Evolutionary conservation across 2,113 vertebrate species (phyloP), one percentile per base, ranked within the genome.

Genomic region (Aramus guarauna): DNA sequence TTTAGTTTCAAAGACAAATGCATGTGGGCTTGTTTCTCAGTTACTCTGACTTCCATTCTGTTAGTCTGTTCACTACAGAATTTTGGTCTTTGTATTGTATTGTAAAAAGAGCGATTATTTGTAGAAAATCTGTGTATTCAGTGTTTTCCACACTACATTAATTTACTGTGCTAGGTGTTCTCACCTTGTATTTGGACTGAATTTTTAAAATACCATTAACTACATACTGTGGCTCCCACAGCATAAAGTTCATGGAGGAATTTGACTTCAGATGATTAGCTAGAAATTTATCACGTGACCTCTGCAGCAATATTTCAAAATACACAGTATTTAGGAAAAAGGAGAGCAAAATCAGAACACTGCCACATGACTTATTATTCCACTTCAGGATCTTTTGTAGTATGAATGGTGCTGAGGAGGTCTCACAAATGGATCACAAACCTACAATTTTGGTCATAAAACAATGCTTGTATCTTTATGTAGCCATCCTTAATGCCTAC

Each of bases 191-290:
- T 73, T 68, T 59, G 32, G 48, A 87, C 34, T 67, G n/a, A 92
- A 71, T 88, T 68, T 83, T 91, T 53, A 56, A 69, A 97, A 93
- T 90, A 85, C n/a, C 63, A 80, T 95, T 87, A 96, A 72, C 39
- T 59, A 68, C 56, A 85, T 75, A 77, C n/a, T 85, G 58, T 71
- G 52, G 45, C 47, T 92, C 37, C 55, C 95, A 81, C 62, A 56
- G 79, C 74, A 95, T 94, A 45, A 91, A 86, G 75, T 75, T 91
- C 72, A 94, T 64, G 67, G 69, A 86, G 20, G 27, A 92, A 58
- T 88, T 90, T 94, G 87, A 97, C 84, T 75, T 90, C 74, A 96
- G 77, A 88, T 75, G 78, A 97, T 96, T 88, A 94, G 96, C 68
- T 90, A 80, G 69, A 84, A 95, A 83, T 86, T 94, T 95, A 94